Conservation (phyloP, 2,888 invertebrate genomes). For the Eupeodes luniger region DNA sequence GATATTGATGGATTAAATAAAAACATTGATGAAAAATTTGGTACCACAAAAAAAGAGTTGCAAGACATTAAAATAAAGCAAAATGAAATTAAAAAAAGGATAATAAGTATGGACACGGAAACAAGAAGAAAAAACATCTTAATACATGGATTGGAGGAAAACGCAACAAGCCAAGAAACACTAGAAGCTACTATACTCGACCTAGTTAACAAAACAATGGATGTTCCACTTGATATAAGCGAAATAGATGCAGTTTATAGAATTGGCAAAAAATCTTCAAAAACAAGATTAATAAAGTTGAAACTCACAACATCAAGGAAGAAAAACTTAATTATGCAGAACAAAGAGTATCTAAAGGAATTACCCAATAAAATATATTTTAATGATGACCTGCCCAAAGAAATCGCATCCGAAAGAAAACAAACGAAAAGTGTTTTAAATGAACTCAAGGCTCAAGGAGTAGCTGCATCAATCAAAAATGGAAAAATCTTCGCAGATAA, state of each 20-base stretch:
- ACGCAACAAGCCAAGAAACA: not conserved
- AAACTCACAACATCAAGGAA: conserved; percentile 3
- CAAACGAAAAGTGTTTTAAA: not conserved
- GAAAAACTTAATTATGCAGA: too few species aligned
- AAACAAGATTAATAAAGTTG: conserved; percentile 5
- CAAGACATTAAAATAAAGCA: not conserved
- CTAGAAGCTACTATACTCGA: conserved; percentile 29
- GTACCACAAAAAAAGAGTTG: not conserved
- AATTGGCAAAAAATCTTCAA: not conserved
- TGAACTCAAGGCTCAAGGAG: conserved; percentile 14
- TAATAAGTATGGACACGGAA: not conserved
- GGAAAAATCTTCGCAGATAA: conserved; percentile 16
- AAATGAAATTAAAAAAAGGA: conserved; percentile 1
- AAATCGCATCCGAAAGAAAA: too few species aligned
- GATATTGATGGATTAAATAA: conserved; percentile 2
- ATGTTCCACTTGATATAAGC: not conserved
- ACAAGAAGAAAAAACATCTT: conserved; percentile 14
- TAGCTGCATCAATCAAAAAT: conserved; percentile 14
- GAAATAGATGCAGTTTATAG: not conserved
- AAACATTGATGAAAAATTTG: conserved; percentile 4
- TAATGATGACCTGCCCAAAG: conserved; percentile 7
- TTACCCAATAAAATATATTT: conserved; percentile 23
- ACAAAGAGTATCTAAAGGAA: not conserved
- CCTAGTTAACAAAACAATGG: conserved; percentile 8
- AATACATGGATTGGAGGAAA: conserved; percentile 20